Base-by-base conservation (phyloP, 2,797 vertebrate species). In the Mormyrops boulengeri region DNA sequence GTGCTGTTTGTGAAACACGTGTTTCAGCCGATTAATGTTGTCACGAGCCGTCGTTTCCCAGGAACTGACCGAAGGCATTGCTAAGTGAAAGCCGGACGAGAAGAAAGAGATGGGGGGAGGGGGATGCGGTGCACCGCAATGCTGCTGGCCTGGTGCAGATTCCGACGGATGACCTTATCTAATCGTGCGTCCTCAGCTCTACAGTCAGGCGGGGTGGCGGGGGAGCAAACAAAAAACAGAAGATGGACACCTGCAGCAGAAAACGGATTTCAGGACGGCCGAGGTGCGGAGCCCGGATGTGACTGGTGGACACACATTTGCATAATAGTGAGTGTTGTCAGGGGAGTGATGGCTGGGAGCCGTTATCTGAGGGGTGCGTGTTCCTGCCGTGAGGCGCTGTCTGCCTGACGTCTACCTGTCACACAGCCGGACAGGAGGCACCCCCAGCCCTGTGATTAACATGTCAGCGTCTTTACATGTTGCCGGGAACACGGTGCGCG, bases 241-340 rank as follows among this genome's bases (percentile, higher is more conserved):
- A 49, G 57, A 22, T 89, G 88, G 89, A 87, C 9, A 19, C 55
- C 87, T 30, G 26, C 50, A 34, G 17, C 41, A 44, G 38, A 22
- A 55, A 69, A 11, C 19, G 22, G 34, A 55, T 91, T 92, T 90
- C 34, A 49, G 73, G 89, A 88, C 9, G 57, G 38, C 14, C 19
- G 17, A 26, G 87, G 90, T 90, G 90, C 90, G 91, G 89, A 89
- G 88, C 86, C 82, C 41, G 19, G n/a, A 73, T 88, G 93, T 91
- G 93, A 94, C 93, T 93, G 91, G 91, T 92, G 90, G 91, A 94
- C 82, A 1, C 66, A 57, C 53, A 95, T 96, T 96, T 95, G 92
- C 96, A 96, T 96, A 95, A 95, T 95, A 95, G 95, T 95, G 94
- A 91, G 93, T 94, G 94, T 95, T 96, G 94, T 96, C 95, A 95